Evolutionary conservation across 2,113 vertebrate genomes (phyloP), one percentile per base, ranked within the genome.

Genomic region (Phycodurus eques): DNA sequence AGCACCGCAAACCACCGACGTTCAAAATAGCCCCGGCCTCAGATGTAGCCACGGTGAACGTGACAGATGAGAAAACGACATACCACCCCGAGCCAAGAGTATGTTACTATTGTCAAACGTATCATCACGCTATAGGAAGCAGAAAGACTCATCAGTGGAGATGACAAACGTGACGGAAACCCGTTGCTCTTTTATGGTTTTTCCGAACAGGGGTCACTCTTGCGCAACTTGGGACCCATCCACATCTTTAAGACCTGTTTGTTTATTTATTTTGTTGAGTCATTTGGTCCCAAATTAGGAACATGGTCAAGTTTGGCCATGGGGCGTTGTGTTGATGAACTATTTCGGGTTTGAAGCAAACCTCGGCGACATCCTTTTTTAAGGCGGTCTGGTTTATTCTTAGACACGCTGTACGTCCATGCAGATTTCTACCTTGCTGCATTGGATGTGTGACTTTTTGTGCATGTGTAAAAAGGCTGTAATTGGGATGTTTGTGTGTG

Each of bases 271-370:
- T 84, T 74, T 39, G 35, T 71, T 56, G 31, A 77, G 75, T 65
- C 67, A 70, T 85, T 85, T 86, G 64, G 15, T 77, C 82, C 84
- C 42, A n/a, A 90, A 88, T 86, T 90, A 91, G 81, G 65, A 5
- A 10, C 80, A 65, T 68, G 79, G 79, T 73, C 54, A 79, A 77
- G 17, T 81, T 76, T 78, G 72, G 72, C 60, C 67, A 67, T 61
- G 1, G 75, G 66, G 64, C 88, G 88, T 83, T 89, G 75, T 88
- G 88, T 88, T 90, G 84, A 89, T 91, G 71, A 87, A 85, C 79
- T 84, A 87, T 88, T 92, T 88, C 72, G 78, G 80, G 83, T 88
- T 84, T 79, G 57, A 60, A 73, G 73, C 73, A 82, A 90, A 92
- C 89, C 85, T 88, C 85, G 85, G 78, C 54, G 72, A 81, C 68